Base-by-base conservation (phyloP, 2,113 vertebrate species). In the Scatophagus argus region DNA sequence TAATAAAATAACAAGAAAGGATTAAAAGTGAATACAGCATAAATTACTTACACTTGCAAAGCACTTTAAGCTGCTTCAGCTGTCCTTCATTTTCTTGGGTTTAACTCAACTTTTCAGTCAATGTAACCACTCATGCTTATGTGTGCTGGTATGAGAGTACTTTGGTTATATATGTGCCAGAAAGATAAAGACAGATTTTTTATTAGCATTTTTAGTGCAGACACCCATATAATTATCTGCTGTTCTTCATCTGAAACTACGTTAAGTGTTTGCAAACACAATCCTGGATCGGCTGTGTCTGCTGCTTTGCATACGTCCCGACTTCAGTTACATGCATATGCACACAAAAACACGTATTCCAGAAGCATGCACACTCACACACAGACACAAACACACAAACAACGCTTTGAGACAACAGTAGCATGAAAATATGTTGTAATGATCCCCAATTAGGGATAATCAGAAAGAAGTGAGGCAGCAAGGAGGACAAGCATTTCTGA, bases 401-500 rank as follows among this genome's bases (percentile, higher is more conserved):
- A 21, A 27, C 25, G 6, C 8, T 23, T 39, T 29, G 32, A 79
- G 49, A 66, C 49, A 81, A 91, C 75, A 90, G 83, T 44, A 49
- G 70, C 84, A 43, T 49, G 68, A 66, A 87, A 83, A 79, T 44
- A 77, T 63, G 41, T 51, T 74, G 76, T 75, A 89, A 88, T 91
- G 83, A 81, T 83, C 39, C 60, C 43, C 25, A 84, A 77, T 91
- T 88, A 85, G 67, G 63, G 79, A 91, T 86, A 61, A 66, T 47
- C 41, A 27, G 38, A 32, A 74, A 64, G 80, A 84, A 89, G 70
- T 59, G 68, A 84, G 76, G 75, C 85, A 6, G 64, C 52, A 77
- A 88, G 16, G 34, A 82, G 82, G 89, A 86, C 54, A 92, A 88
- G 74, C 76, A 78, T 51, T 47, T 85, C 56, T 81, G 47, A 87